Base-by-base conservation (phyloP, 2,113 vertebrate genomes). In the Corythornis vintsioides region DNA sequence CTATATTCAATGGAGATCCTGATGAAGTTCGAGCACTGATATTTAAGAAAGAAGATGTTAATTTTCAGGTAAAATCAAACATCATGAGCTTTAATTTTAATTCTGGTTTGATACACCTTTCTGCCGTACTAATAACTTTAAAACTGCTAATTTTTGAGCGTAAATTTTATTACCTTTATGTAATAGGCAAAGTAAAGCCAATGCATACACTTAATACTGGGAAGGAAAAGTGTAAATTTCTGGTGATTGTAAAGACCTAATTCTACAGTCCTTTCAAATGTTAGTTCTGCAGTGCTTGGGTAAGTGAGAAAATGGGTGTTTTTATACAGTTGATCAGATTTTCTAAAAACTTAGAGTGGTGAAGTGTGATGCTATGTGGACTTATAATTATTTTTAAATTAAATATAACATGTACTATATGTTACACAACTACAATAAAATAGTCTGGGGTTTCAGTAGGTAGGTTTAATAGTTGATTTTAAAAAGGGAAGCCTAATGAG, bases 41-140 rank as follows among this genome's bases (percentile, higher is more conserved):
- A 97, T 99, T 99, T 98, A 99, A 99, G 97, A 99, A 99, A 94
- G 99, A 99, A 98, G 99, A 99, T 97, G 99, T 99, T 96, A 99
- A 99, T 96, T 98, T 98, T 95, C 99, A 99, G 99, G 99, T 99
- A 98, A 98, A 95, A 69, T 4, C 52, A 79, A 76, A 64, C 42
- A 43, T 50, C 2, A 5, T 50, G 78, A 50, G 2, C 22, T 80
- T 78, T 73, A 43, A 35, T 64, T 61, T 89, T 60, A 20, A 9
- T 75, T 74, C 76, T 64, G 8, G 76, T 88, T 59, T 59, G 22
- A 38, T 73, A 33, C 2, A 56, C 11, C 14, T 87, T 83, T 80
- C 40, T 82, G 15, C 45, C 93, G 12, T 78, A 40, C 59, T 80
- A 28, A 77, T 73, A 2, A 50, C 56, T 84, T 77, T 24, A 71